Base-by-base conservation (phyloP, 2,113 vertebrate species). In the Mustelus asterias region DNA sequence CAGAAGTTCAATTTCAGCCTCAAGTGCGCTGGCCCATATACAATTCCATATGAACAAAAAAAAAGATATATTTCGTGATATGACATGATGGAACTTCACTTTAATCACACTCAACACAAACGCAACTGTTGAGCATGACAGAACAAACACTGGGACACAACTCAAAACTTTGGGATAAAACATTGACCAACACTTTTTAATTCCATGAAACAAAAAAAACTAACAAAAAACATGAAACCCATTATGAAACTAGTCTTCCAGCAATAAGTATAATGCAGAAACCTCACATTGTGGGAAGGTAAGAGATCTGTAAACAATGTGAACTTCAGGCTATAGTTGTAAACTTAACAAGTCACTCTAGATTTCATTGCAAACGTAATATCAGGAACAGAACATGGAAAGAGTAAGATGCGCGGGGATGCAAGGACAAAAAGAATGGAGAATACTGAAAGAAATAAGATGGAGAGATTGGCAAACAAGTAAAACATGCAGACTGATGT, bases 391-490 rank as follows among this genome's bases (percentile, higher is more conserved):
- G 33, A 93, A 65, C 33, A n/a, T 18, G 6, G 60, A 67, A 93
- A 93, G 89, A 37, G n/a, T 67, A n/a, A 67, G n/a, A 29, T 37
- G 41, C 3, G 33, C 0, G 37, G 37, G 13, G 29, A 76, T 72
- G 65, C 94, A 44, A 29, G n/a, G 54, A 70, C 48, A 44, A 95
- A 72, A 95, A 72, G 67, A 72, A 72, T 54, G 13, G 44, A 26
- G 41, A 44, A 95, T 95, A 95, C 44, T 72, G 44, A 41, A 54
- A 33, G 69, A 72, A 69, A 95, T 70, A 95, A 76, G 44, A 95
- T 54, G 13, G 69, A 76, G 44, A 95, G 94, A 95, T 11, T 54
- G 69, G 10, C 44, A 95, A 72, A 95, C 94, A 95, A 41, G 44
- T 95, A 54, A 95, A 54, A 95, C 37, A 72, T 95, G 54, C 60